Evolutionary conservation across 2,113 vertebrate species (phyloP), one percentile per base, ranked within the genome.

Genomic region (Sinocyclocheilus anshuiensis): DNA sequence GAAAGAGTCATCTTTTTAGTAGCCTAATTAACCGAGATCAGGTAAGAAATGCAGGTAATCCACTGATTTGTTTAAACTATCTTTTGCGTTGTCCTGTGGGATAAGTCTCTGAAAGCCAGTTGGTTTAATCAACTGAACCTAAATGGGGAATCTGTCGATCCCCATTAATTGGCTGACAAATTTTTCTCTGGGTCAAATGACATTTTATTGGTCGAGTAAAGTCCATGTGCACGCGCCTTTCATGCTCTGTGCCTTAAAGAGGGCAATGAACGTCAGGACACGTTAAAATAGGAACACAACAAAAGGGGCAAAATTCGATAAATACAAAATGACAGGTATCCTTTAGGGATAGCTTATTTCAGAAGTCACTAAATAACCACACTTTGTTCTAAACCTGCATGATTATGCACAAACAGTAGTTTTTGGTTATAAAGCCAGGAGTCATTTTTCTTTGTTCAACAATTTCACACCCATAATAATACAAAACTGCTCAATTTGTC

Each of bases 401-500:
- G 36, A 63, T 80, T 63, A 42, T 63, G 36, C 1, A 45, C 55
- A 80, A 80, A 80, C 2, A 42, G 50, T 33, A 18, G 22, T 11
- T 12, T 61, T 61, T 61, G 16, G 16, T 78, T 33, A 6, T 59
- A 12, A n/a, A 42, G 57, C 29, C 3, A 80, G 55, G 22, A n/a
- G 9, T 22, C 18, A 24, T 13, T 48, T 48, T 42, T 24, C 55
- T 45, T 63, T 63, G 36, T 63, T 76, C 57, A 50, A 16, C 33
- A 61, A 48, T 81, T 65, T 65, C n/a, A 65, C 33, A 63, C 59
- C 29, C 33, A 6, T 45, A n/a, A 20, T 53, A 24, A 69, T 57
- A 85, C 13, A 65, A 81, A 79, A 67, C 20, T 82, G 45, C 26
- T 48, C 80, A 48, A 85, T 84, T 83, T 88, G 80, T 80, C 33